Percentiles rank a stretch among this genome's conserved stretches.
These are phyloP conservation scores for Cryptocheilus praepositus DNA, from an alignment of 2,888 invertebrate species.

Conservation along the genomic window DNA sequence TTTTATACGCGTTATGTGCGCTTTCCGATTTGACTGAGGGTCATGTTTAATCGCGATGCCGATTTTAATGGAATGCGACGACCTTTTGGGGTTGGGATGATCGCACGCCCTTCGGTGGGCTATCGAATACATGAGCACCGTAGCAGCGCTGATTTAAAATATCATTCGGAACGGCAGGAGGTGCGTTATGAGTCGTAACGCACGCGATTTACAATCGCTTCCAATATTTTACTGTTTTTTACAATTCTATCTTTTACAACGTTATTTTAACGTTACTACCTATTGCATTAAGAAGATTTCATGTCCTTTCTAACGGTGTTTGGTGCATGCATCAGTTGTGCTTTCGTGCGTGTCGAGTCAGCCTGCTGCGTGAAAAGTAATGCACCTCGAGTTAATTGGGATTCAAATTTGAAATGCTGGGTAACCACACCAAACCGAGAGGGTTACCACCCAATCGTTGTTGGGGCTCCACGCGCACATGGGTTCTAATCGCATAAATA, in stretches of 20 bases:
- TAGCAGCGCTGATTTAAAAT: background rate
- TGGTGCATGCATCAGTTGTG: too few relatives aligned
- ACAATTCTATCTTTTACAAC: too few relatives aligned
- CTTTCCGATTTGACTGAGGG: background rate
- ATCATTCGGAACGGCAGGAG: background rate
- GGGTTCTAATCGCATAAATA: conserved; percentile 45
- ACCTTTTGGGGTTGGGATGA: background rate
- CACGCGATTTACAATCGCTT: too few relatives aligned
- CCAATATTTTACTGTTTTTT: too few relatives aligned
- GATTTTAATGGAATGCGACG: background rate
- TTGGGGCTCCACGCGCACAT: conserved; percentile 36
- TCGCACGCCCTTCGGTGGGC: too few relatives aligned
- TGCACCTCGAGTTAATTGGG: background rate
- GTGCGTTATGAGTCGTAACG: background rate
- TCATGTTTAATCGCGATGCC: background rate
- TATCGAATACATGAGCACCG: too few relatives aligned
- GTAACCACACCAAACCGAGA: conserved; percentile 31
- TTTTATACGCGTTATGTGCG: background rate
- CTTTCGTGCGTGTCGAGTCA: background rate
- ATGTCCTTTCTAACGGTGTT: too few relatives aligned
- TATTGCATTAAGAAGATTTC: too few relatives aligned
- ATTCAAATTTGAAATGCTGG: conserved; percentile 14
- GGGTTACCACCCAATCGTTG: conserved; percentile 40
- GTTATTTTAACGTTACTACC: too few relatives aligned
- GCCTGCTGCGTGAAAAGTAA: background rate